Evolutionary conservation across 2,797 vertebrate genomes (phyloP), one percentile per base, ranked within the genome.

Genomic region (Syngnathus rostellatus): DNA sequence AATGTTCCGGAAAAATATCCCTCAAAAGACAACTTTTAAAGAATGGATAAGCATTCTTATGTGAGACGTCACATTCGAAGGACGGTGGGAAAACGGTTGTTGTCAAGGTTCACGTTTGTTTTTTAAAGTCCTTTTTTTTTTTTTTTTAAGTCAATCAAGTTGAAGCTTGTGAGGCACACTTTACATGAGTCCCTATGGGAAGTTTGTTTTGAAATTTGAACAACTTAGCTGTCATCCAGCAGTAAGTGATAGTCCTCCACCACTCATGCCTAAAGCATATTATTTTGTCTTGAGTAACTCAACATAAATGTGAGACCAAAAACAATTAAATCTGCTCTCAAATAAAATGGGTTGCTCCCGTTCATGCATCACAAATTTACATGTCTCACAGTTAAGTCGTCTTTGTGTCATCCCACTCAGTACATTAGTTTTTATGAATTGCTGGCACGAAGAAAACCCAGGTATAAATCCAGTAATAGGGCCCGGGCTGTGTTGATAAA

Each of bases 371-470:
- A 58, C 55, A 58, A 58, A 58, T 3, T 14, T 55, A 16, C 21
- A 55, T 55, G 23, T 55, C 25, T 12, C 25, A 25, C 11, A 12
- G 14, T 38, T 58, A 62, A 45, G 3, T 43, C 6, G 21, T 45
- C 16, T 43, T 62, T 17, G 41, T 46, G 60, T 62, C 21, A 46
- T 45, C 6, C 23, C 21, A 45, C 41, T 25, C 41, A 25, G 40
- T 25, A 21, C 59, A 17, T 61, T 61, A 61, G 10, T 61, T 62
- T 62, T 62, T 45, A 62, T 45, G 41, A 45, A 45, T 21, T 25
- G 40, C 40, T 43, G 21, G 60, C 41, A 45, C 41, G 16, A 8
- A 31, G n/a, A 62, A 43, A 46, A 45, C 14, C 31, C 55, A 8
- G 37, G 31, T 17, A 62, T 62, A 43, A 62, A 62, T 23, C n/a